Base-by-base conservation (phyloP, 1,140 invertebrate species). In the Rhopalosiphum padi region DNA sequence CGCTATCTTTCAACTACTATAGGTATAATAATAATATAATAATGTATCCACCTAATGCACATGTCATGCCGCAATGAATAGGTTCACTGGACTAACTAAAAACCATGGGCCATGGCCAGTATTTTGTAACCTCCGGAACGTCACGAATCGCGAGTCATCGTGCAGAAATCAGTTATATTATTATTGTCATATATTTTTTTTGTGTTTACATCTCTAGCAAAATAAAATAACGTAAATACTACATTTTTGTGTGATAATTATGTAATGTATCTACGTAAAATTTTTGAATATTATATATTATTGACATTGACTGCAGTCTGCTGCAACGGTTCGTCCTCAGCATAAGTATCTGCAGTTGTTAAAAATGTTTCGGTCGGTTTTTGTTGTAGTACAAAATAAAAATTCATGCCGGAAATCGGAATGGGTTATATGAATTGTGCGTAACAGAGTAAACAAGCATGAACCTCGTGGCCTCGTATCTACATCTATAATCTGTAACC, bases 11-110 rank as follows among this genome's bases (percentile, higher is more conserved):
- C 30, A 77, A 18, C n/a, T 18, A 77, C 60, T n/a, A n/a, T n/a
- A 68, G 15, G 18, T 18, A 68, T 68, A 68, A 68, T 51, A 51
- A 51, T 51, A 51, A 18, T 3, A 51, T 51, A 51, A n/a, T 68
- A 68, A 68, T 68, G 30, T 77, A 77, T 77, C 60, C n/a, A 15
- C 4, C 30, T n/a, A 77, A 77, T 46, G 30, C 11, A 46, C 9
- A 86, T 43, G 43, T 15, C 23, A 11, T 48, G 7, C 8, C 18
- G 22, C 46, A 9, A n/a, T 30, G 87, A 88, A 53, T 88, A 35
- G 87, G 87, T 88, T 51, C 87, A 88, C 48, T n/a, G 87, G n/a
- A 88, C 87, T 35, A 35, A 37, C n/a, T 35, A 88, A 35, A 88
- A 25, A 15, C 43, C 1, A 43, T 25, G 22, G 23, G 23, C 43